Evolutionary conservation across 2,888 invertebrate genomes (phyloP).

Genomic region (Chironomus riparius): DNA sequence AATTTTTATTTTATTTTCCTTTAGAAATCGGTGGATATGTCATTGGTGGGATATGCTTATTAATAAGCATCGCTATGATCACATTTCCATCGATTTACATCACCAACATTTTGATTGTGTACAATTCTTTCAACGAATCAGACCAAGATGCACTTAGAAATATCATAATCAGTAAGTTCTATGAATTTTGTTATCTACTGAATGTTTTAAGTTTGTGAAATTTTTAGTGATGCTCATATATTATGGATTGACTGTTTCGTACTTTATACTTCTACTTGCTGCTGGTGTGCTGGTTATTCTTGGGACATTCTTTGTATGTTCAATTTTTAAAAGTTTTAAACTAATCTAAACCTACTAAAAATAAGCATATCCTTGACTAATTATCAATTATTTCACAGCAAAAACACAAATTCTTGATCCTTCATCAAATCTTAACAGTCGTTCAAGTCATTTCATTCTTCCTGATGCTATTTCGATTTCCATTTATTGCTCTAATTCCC

Average conservation of each 20-base stretch:
- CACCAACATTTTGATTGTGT: neutral
- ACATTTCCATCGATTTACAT: neutral
- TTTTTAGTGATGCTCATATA: neutral
- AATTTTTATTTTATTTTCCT: neutral
- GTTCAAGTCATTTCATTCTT: neutral
- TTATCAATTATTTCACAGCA: neutral
- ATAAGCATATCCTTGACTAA: neutral
- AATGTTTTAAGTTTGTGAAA: too few relatives aligned
- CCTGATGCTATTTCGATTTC: neutral
- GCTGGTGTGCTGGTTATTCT: too few relatives aligned
- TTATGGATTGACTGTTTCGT: neutral
- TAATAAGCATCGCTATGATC: neutral
- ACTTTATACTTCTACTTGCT: neutral
- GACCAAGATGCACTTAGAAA: neutral
- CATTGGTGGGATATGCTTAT: neutral
- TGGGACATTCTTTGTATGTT: too few relatives aligned
- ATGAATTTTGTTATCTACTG: too few relatives aligned
- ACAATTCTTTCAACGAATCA: neutral
- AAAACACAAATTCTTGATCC: neutral
- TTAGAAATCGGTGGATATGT: neutral
- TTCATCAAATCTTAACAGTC: neutral
- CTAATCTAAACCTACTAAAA: neutral
- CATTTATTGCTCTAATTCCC: neutral
- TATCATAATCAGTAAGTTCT: neutral
- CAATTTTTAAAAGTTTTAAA: neutral